Percentiles rank a stretch among this genome's conserved stretches.
phyloP scores from a whole-genome alignment of 2,113 vertebrate species.

The Arizona elegans region DNA sequence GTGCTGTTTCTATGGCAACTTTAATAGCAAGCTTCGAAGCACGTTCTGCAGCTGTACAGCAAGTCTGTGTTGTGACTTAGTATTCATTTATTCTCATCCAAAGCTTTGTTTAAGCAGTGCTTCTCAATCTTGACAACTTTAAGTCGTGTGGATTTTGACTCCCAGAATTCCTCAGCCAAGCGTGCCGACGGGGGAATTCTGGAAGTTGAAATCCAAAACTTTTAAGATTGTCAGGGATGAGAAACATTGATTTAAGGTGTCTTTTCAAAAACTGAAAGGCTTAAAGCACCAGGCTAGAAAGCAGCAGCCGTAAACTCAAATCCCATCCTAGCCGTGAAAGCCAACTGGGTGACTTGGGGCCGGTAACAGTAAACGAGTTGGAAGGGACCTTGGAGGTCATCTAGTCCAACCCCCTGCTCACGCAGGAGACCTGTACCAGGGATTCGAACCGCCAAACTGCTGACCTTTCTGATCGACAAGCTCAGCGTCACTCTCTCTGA shows the following conservation, averaged over 20 bases:
- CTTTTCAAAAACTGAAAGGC: background rate
- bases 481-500: background rate
- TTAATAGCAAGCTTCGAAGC: slow-evolving; percentile 37
- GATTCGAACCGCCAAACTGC: no score
- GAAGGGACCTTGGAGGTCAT: no score
- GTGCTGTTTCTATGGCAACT: slow-evolving; percentile 64
- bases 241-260: background rate
- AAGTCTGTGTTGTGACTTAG: slow-evolving; percentile 35
- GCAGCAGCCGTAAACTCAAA: background rate
- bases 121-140: background rate
- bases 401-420: no score
- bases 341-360: background rate
- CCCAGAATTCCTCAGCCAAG: background rate
- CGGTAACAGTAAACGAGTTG: no score
- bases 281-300: background rate
- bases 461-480: no score
- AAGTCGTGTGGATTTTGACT: background rate
- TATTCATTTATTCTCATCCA: slow-evolving; percentile 29
- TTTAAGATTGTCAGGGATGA: background rate
- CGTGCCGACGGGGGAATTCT: background rate
- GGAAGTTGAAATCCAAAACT: background rate
- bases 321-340: background rate
- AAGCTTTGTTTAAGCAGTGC: background rate
- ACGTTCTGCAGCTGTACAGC: slow-evolving; percentile 32
- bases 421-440: no score